Base-by-base conservation (phyloP, 2,888 invertebrate species). In the Hanleya hanleyi region DNA sequence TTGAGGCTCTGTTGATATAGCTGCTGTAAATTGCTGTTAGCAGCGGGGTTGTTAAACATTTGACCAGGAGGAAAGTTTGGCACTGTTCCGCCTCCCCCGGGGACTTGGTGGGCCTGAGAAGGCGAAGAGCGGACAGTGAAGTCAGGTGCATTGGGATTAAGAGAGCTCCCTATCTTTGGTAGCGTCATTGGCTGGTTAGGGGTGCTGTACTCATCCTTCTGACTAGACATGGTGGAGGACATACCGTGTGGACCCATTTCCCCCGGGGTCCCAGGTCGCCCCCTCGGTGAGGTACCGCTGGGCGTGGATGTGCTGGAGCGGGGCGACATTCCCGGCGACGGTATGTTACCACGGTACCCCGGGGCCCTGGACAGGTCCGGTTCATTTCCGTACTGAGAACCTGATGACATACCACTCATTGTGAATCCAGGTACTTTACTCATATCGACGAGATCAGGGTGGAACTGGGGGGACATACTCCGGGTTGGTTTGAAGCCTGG, bases 371-470 rank as follows among this genome's bases (percentile, higher is more conserved):
- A 67, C 15, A 77, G 47, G 32, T 79, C 80, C 35, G 67, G 41
- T 26, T 80, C 67, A 49, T 67, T 67, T 37, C 50, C 2, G 22
- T 36, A 37, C 38, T 35, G 64, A 9, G 38, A 22, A 18, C 35
- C 36, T 22, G n/a, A 18, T n/a, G 5, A 15, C 1, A 64, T 37
- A 5, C 35, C 64, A 5, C 64, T 96, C 85, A 96, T 93, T n/a
- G n/a, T n/a, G 90, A 97, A 97, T 0, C 97, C 97, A 0, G 97
- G 97, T 74, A 97, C 97, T 91, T 97, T 97, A 62, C 96, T 94
- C 4, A 66, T 67, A 29, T 77, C 77, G 18, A 67, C 32, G 35
- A 77, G 75, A 15, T 65, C 50, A 32, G 50, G 73, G 38, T 72
- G 76, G 26, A 75, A 77, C 29, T 81, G 77, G 22, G 82, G 77